A percentile compares a stretch with the other conserved stretches of the same genome.
Evolutionary conservation across 2,113 vertebrate species (phyloP).

Genomic region (Columbina picui): DNA sequence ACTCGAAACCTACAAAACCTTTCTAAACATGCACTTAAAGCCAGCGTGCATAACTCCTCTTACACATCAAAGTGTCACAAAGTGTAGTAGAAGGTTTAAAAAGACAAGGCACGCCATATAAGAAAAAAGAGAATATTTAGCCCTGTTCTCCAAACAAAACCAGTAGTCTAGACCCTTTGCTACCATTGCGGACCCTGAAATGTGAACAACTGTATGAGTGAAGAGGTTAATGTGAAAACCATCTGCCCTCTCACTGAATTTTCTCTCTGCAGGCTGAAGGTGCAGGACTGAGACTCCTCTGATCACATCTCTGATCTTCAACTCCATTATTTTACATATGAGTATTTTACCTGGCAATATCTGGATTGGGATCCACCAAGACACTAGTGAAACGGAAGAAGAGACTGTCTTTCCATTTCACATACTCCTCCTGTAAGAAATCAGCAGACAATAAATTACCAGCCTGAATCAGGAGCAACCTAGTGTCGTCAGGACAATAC

Average conservation of each 20-base stretch:
- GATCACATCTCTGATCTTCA: neutral
- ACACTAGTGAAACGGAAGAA: constrained; percentile 89
- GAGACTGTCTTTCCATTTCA: constrained; percentile 94
- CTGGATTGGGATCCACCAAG: constrained; percentile 85
- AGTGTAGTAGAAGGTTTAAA: neutral
- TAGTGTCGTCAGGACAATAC: accelerated
- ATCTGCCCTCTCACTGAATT: neutral
- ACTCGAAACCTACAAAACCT: neutral
- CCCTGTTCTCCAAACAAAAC: neutral
- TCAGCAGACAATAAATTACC: neutral
- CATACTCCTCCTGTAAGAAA: constrained; percentile 88
- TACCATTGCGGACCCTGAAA: neutral
- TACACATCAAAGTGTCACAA: neutral
- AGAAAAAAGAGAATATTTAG: neutral
- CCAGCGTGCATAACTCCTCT: neutral
- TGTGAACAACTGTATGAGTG: neutral
- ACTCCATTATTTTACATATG: neutral
- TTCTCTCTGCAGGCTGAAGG: neutral
- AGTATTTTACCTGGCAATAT: constrained; percentile 85
- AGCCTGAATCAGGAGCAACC: neutral
- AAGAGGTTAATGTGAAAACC: neutral
- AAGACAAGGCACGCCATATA: neutral
- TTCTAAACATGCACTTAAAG: neutral
- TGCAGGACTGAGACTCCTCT: neutral
- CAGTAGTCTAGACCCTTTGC: neutral